Evolutionary conservation across 2,888 invertebrate genomes (phyloP).

Genomic region (Cosmorhoe ocellata): DNA sequence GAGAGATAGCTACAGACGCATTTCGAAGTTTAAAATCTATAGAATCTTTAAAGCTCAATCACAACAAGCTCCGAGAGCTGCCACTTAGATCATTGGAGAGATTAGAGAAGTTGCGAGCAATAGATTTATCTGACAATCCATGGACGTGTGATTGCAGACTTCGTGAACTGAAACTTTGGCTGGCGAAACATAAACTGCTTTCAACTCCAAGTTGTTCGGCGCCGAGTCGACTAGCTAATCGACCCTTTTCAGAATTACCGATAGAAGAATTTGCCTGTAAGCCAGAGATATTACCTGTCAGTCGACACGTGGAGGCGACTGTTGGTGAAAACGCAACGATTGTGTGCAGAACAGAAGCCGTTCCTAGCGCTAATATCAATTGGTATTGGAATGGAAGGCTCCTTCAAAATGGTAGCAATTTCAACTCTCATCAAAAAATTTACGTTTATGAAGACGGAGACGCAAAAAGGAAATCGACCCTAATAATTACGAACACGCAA

Average conservation of each 20-base stretch:
- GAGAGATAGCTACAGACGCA: constrained; percentile 86
- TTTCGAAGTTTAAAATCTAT: constrained; percentile 90
- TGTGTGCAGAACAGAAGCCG: constrained; percentile 89
- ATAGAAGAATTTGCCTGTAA: constrained; percentile 94
- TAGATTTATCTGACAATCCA: constrained; percentile 93
- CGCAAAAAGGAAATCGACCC: constrained; percentile 88
- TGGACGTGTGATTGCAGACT: constrained; percentile 95
- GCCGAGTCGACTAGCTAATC: constrained; percentile 86
- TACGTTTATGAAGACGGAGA: constrained; percentile 89
- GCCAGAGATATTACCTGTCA: constrained; percentile 89
- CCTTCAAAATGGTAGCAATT: constrained; percentile 89
- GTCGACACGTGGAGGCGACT: constrained; percentile 88
- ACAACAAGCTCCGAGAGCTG: constrained; percentile 89
- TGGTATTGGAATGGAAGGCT: constrained; percentile 94
- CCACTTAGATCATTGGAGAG: constrained; percentile 88
- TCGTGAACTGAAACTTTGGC: constrained; percentile 91
- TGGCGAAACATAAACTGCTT: constrained; percentile 89
- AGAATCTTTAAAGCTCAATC: constrained; percentile 90
- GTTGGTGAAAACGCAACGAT: constrained; percentile 94
- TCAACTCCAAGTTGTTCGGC: constrained; percentile 90
- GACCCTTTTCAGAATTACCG: constrained; percentile 88
- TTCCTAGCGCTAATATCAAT: constrained; percentile 90
- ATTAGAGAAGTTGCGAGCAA: constrained; percentile 87
- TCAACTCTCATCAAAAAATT: constrained; percentile 89
- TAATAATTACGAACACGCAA: constrained; percentile 91